Percentiles rank a stretch among this genome's conserved stretches.
phyloP scores from a whole-genome alignment of 2,113 vertebrate genomes.

The Alethe diademata region DNA sequence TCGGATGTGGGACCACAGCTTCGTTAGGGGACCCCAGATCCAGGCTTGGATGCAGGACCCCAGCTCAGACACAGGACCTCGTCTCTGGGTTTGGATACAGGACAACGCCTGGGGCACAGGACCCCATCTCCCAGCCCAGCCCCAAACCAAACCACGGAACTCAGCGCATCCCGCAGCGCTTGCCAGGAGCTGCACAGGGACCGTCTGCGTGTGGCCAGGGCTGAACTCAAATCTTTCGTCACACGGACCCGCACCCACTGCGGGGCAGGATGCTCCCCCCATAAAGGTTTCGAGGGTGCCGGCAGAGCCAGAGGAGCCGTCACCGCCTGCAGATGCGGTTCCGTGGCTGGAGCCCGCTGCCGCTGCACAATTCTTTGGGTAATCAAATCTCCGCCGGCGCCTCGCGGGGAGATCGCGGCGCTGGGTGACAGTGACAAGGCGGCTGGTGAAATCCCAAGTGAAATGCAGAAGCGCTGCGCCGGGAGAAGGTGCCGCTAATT shows the following conservation, averaged over 20 bases:
- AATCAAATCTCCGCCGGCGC: slow-evolving; percentile 11
- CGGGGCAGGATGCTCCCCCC: not conserved
- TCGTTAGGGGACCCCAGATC: no score
- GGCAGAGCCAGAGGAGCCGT: not conserved
- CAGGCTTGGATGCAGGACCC: not conserved
- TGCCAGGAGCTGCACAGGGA: not conserved
- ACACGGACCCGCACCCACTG: accelerated
- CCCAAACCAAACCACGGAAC: not conserved
- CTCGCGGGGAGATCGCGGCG: not conserved
- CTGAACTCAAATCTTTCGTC: not conserved
- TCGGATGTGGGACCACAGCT: no score
- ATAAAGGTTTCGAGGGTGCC: not conserved
- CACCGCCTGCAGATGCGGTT: not conserved
- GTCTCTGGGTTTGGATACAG: accelerated
- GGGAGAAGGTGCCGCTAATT: slow-evolving; percentile 44
- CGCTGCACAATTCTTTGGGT: not conserved
- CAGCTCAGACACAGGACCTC: not conserved
- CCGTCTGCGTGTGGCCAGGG: accelerated
- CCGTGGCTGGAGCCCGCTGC: not conserved
- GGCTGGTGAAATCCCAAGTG: slow-evolving; percentile 46
- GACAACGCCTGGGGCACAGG: not conserved
- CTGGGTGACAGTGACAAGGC: slow-evolving; percentile 59
- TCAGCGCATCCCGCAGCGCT: accelerated
- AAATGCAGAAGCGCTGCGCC: not conserved
- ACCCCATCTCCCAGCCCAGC: not conserved